These are phyloP conservation scores for Escarpia spicata DNA, from an alignment of 2,888 invertebrate species.

Conservation along the genomic window DNA sequence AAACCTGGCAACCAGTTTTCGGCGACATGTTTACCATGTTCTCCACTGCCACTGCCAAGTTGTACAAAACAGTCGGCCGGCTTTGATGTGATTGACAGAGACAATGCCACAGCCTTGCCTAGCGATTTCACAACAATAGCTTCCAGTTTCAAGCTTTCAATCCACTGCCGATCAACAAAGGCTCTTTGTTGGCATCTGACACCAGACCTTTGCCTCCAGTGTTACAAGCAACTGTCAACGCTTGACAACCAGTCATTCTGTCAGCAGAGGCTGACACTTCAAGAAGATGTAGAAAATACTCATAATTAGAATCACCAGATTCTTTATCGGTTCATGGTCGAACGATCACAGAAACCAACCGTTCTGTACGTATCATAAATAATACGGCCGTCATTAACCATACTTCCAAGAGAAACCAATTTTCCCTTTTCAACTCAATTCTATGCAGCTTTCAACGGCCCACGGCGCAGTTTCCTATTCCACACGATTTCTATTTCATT, in stretches of 20 bases:
- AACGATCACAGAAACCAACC: not conserved
- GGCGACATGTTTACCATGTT: not conserved
- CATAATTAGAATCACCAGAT: not conserved
- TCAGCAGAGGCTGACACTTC: not conserved
- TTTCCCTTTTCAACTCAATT: not conserved
- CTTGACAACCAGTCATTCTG: not conserved
- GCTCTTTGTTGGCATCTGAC: not conserved
- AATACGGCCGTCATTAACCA: not conserved
- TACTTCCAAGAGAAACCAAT: not conserved
- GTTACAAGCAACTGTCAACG: not conserved
- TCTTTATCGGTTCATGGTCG: not conserved
- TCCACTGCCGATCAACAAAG: not conserved
- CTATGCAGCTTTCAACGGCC: not conserved
- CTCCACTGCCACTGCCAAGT: not conserved
- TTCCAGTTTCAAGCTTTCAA: not conserved
- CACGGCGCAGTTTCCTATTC: not conserved
- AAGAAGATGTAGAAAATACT: not conserved
- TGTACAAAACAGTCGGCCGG: not conserved
- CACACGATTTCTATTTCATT: slow-evolving; percentile 3
- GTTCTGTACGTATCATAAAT: slow-evolving; percentile 9
- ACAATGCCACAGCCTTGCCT: not conserved
- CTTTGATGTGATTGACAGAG: not conserved
- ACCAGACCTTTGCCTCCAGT: not conserved
- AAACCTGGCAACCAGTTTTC: not conserved
- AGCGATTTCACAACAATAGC: not conserved